A percentile compares a stretch with the other conserved stretches of the same genome.
Conservation (phyloP, 1,140 invertebrate species). For the Leptinotarsa texana region DNA sequence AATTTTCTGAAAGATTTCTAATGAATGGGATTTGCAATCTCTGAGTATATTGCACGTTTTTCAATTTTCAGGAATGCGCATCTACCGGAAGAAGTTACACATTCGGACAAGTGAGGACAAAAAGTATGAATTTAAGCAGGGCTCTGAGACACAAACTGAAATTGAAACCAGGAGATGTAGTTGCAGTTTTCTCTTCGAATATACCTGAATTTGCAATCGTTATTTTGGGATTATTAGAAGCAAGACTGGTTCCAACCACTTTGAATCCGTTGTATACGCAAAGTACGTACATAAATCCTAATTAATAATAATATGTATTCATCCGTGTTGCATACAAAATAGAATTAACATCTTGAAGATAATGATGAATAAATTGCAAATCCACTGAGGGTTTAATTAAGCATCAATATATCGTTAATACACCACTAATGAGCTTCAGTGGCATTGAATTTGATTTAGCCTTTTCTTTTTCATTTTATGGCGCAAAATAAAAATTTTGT, state of each 20-base stretch:
- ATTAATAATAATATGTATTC: too few species aligned
- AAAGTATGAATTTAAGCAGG: conserved; percentile 68
- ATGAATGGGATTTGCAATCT: too few species aligned
- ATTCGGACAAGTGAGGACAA: conserved; percentile 66
- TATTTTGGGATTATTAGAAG: conserved; percentile 67
- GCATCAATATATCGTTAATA: not conserved
- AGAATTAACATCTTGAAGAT: too few species aligned
- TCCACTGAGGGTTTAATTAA: not conserved
- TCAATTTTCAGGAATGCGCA: conserved; percentile 66
- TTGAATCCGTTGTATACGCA: conserved; percentile 81
- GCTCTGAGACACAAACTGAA: conserved; percentile 69
- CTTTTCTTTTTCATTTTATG: too few species aligned
- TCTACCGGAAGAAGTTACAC: conserved; percentile 73
- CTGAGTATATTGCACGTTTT: not conserved
- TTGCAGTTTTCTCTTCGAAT: conserved; percentile 76
- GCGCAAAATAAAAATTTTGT: too few species aligned
- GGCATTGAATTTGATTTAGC: too few species aligned
- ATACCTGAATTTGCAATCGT: conserved; percentile 74
- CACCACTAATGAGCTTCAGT: too few species aligned
- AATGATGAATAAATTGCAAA: too few species aligned
- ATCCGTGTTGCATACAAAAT: too few species aligned
- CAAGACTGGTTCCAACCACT: conserved; percentile 73
- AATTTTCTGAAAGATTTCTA: too few species aligned
- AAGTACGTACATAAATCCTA: conserved; percentile 58
- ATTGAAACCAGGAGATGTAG: conserved; percentile 69